phyloP scores from a whole-genome alignment of 2,113 vertebrate species.

The Panthera uncia region DNA sequence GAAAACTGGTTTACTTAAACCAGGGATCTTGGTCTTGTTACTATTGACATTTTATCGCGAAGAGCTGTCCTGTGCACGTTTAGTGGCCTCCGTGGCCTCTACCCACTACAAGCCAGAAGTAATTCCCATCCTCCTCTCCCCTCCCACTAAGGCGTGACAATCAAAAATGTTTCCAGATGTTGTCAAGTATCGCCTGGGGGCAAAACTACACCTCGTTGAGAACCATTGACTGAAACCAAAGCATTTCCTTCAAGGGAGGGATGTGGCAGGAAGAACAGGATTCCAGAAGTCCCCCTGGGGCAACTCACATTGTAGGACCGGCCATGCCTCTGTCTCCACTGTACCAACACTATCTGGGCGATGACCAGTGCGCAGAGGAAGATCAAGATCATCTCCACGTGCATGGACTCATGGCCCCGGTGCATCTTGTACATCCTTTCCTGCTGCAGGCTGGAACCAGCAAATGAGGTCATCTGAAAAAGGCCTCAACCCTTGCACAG shows the following conservation, averaged over 20 bases:
- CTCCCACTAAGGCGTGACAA: neutral
- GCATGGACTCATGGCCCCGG: slow-evolving; percentile 83
- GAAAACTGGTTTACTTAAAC: neutral
- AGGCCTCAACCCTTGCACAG: neutral
- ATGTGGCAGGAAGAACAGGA: neutral
- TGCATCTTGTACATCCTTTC: slow-evolving; percentile 82
- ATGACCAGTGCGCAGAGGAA: slow-evolving; percentile 83
- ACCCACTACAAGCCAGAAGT: neutral
- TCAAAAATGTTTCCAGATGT: neutral
- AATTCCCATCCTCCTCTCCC: neutral
- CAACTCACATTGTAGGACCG: slow-evolving; percentile 80
- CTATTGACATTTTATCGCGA: accelerated
- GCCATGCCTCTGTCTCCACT: slow-evolving; percentile 87
- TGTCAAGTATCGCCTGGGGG: neutral
- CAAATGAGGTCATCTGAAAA: neutral
- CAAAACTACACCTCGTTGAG: neutral
- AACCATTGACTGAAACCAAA: neutral
- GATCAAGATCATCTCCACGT: slow-evolving; percentile 86
- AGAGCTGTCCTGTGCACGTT: neutral
- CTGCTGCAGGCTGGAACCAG: slow-evolving; percentile 81
- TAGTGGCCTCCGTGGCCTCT: neutral
- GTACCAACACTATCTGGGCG: slow-evolving; percentile 83
- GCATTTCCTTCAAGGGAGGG: slow-evolving; percentile 42
- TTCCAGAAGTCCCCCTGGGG: neutral
- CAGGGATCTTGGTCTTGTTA: neutral